Conservation (phyloP, 2,888 invertebrate species). For the Catocala nupta region DNA sequence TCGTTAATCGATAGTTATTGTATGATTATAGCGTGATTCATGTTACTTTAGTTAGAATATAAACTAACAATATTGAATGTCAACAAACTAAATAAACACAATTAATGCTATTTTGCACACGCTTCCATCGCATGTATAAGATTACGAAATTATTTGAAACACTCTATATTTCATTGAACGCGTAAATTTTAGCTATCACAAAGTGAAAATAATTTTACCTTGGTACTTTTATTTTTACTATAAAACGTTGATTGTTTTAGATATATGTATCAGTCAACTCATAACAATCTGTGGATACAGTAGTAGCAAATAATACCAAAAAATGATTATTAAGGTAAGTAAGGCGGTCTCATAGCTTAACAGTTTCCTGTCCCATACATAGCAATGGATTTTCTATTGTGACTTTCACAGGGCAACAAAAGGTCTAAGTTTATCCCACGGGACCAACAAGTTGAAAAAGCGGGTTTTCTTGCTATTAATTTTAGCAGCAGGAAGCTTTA, state of each 20-base stretch:
- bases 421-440: too few species aligned
- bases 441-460: too few species aligned
- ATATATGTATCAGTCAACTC: slow-evolving; percentile 17
- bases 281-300: not conserved
- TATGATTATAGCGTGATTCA: too few species aligned
- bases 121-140: not conserved
- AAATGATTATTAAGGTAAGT: slow-evolving; percentile 14
- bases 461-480: too few species aligned
- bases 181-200: not conserved
- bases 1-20: too few species aligned
- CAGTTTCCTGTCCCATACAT: too few species aligned
- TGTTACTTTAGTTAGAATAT: too few species aligned
- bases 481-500: too few species aligned
- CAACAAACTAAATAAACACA: slow-evolving; percentile 4
- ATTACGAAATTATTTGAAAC: slow-evolving; percentile 9
- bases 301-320: not conserved
- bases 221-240: slow-evolving; percentile 7
- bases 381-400: too few species aligned
- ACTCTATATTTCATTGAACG: not conserved
- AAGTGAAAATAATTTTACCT: slow-evolving; percentile 11
- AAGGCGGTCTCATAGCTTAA: too few species aligned
- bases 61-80: too few species aligned
- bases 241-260: slow-evolving; percentile 4
- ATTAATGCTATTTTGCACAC: not conserved
- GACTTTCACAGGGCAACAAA: too few species aligned